Percentiles rank a stretch among this genome's conserved stretches.
Conservation (phyloP, 2,797 vertebrate genomes). For the Aldrovandia affinis region DNA sequence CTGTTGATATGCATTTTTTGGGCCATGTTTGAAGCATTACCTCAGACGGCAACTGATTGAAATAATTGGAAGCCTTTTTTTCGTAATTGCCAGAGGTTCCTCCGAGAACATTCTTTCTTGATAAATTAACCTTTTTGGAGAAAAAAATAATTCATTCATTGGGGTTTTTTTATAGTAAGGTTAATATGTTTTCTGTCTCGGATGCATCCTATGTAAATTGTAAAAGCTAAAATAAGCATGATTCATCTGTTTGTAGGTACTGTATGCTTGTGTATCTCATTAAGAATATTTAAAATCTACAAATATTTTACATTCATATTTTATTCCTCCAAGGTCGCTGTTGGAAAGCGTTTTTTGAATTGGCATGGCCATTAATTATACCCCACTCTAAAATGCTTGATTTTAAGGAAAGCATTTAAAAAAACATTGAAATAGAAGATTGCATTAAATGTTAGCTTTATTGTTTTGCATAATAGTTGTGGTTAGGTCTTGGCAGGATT, state of each 20-base stretch:
- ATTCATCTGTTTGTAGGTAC: not conserved
- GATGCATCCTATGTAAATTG: not conserved
- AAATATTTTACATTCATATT: conserved; percentile 22
- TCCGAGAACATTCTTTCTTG: conserved; percentile 22
- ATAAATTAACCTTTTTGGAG: conserved; percentile 34
- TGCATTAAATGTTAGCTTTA: conserved; percentile 26
- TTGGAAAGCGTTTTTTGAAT: conserved; percentile 19
- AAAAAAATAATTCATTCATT: conserved; percentile 14
- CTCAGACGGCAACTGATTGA: conserved; percentile 43
- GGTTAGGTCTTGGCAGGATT: conserved; percentile 24
- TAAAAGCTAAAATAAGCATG: conserved; percentile 5
- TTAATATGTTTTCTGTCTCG: not conserved
- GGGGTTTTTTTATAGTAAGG: conserved; percentile 15
- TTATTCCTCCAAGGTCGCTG: not conserved
- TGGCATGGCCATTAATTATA: conserved; percentile 22
- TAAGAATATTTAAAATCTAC: not conserved
- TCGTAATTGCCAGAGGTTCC: conserved; percentile 14
- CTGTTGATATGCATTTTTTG: conserved; percentile 25
- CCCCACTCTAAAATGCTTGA: conserved; percentile 21
- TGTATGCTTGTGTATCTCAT: not conserved
- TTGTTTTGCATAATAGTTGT: conserved; percentile 27
- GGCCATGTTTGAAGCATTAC: conserved; percentile 45
- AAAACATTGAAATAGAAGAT: not conserved
- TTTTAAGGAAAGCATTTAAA: conserved; percentile 22
- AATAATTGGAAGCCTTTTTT: conserved; percentile 41